These are phyloP conservation scores for Physeter macrocephalus DNA, from an alignment of 2,113 vertebrate species.

Conservation along the genomic window DNA sequence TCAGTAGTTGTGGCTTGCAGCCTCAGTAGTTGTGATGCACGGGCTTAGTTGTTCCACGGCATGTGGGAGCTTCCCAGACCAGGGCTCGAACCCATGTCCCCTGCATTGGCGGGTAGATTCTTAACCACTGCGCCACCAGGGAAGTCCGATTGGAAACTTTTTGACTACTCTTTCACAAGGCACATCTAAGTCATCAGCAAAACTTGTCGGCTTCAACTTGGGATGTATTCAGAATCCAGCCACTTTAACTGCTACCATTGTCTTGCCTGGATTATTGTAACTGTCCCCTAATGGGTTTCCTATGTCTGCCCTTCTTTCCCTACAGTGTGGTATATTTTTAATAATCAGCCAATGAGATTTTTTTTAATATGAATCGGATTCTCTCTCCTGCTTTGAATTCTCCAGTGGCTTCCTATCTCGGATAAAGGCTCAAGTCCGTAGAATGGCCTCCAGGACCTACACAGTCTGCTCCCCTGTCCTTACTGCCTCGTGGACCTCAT, in stretches of 20 bases:
- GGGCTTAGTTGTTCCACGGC: no score
- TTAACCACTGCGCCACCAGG: no score
- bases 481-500: neutral
- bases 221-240: neutral
- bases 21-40: no score
- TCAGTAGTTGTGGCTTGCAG: no score
- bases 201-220: neutral
- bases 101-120: no score
- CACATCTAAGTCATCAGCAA: neutral
- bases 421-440: neutral
- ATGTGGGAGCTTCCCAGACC: no score
- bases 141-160: neutral
- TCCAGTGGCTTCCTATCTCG: neutral
- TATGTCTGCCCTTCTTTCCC: no score
- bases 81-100: no score
- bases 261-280: neutral
- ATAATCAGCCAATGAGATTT: neutral
- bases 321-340: neutral
- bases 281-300: no score
- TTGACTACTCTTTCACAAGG: neutral
- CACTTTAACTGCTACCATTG: neutral
- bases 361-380: neutral
- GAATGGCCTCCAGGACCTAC: neutral
- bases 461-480: neutral
- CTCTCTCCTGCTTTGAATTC: neutral